phyloP scores from a whole-genome alignment of 2,797 vertebrate genomes.

The Scleropages formosus region DNA sequence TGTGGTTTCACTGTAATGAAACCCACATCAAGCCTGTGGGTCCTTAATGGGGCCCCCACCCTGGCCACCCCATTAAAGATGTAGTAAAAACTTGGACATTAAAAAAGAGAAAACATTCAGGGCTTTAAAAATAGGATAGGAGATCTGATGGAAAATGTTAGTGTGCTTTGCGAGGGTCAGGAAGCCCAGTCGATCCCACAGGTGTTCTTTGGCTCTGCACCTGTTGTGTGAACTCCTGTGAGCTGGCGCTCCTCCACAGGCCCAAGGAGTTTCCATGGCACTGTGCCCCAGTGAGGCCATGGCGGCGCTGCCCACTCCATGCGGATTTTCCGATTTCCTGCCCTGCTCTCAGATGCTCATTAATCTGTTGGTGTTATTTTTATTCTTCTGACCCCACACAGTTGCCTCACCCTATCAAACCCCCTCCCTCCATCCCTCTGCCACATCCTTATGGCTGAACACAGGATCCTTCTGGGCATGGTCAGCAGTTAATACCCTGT shows the following conservation, averaged over 20 bases:
- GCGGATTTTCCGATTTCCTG: conserved; percentile 71
- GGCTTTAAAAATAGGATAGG: conserved; percentile 64
- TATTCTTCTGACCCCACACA: conserved; percentile 51
- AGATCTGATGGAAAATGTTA: conserved; percentile 72
- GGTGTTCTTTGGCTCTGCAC: conserved; percentile 59
- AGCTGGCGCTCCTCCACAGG: conserved; percentile 3
- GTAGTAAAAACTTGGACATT: conserved; percentile 49
- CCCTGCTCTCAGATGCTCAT: conserved; percentile 71
- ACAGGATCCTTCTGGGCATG: background rate
- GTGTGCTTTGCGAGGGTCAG: conserved; percentile 54
- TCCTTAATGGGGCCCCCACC: conserved; percentile 57
- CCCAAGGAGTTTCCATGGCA: conserved; percentile 38
- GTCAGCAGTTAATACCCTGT: conserved; percentile 3
- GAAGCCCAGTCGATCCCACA: conserved; percentile 45
- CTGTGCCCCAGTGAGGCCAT: conserved; percentile 49
- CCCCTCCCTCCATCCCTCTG: conserved; percentile 48
- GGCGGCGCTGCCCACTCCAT: conserved; percentile 56
- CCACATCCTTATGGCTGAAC: conserved; percentile 33
- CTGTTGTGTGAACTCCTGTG: conserved; percentile 59
- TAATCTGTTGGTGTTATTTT: conserved; percentile 75
- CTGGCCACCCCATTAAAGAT: background rate
- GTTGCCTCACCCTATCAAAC: conserved; percentile 27
- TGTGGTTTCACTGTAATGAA: conserved; percentile 68
- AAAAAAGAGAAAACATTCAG: conserved; percentile 47
- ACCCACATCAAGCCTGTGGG: conserved; percentile 64